Evolutionary conservation across 1,140 invertebrate genomes (phyloP), one percentile per base, ranked within the genome.

Genomic region (Drosophila bipectinata): DNA sequence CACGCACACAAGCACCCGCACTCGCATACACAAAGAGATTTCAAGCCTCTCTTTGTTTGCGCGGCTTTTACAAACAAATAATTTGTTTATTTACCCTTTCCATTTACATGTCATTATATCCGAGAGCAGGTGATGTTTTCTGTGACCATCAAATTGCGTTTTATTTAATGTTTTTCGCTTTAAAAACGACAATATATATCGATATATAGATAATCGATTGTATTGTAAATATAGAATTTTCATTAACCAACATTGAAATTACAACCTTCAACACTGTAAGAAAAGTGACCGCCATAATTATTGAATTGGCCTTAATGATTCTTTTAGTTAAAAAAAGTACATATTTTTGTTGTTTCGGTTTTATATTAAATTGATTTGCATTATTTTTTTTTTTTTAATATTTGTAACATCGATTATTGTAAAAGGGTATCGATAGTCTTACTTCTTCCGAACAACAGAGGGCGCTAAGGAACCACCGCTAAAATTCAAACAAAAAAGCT

Each of bases 151-250:
- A 10, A 54, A 47, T 64, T 47, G 10, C 30, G 48, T 83, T 82
- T 83, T 82, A 66, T 79, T 82, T 83, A 64, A 82, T 83, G 79
- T 83, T 82, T 82, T 79, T 59, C 61, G 39, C 58, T 67, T 77
- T 69, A 58, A 82, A 73, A 61, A 68, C 32, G 58, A 75, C 61
- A 73, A 69, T 28, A 28, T 6, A 28, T 28, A 28, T 28, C 26
- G 26, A 28, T 28, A 28, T 28, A 28, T 28, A 6, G 1, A 28
- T 6, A 28, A 28, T 28, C 26, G 26, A 28, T 28, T 28, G 26
- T 28, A 28, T 28, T 28, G 26, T 28, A 28, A 28, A 28, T 28
- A 28, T 28, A 7, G 6, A 28, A 28, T 28, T 28, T 28, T 28
- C 26, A 7, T 28, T 28, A 28, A 28, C 26, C 26, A 28, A 21